Evolutionary conservation across 2,113 vertebrate species (phyloP).

Genomic region (Ondatra zibethicus): DNA sequence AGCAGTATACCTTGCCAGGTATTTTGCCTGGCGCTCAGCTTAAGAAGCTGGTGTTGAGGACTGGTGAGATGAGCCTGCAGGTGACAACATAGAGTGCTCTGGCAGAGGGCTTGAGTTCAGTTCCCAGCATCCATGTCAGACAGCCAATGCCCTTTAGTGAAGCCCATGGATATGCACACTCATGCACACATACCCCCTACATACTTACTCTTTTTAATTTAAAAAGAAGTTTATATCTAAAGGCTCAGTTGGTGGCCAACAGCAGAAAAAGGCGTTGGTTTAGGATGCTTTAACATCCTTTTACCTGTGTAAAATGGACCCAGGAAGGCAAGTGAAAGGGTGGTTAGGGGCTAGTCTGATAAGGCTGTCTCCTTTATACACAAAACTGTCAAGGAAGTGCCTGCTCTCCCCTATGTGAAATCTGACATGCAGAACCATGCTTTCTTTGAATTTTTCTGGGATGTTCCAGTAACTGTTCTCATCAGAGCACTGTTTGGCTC

Average conservation of each 20-base stretch:
- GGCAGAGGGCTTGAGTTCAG: neutral
- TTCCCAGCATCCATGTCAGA: neutral
- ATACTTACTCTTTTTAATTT: neutral
- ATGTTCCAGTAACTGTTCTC: slow-evolving; percentile 11
- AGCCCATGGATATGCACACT: neutral
- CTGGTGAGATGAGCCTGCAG: neutral
- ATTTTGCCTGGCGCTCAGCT: neutral
- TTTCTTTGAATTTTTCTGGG: neutral
- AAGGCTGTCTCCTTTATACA: neutral
- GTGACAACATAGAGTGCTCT: neutral
- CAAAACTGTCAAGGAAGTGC: neutral
- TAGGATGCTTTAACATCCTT: neutral
- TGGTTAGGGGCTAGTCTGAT: neutral
- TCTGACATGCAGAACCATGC: neutral
- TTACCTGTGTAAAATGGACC: neutral
- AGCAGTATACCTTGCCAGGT: neutral
- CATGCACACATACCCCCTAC: neutral
- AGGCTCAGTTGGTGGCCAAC: neutral
- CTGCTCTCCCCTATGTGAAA: neutral
- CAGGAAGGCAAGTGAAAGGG: neutral
- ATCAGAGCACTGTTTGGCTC: neutral
- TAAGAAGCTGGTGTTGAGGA: neutral
- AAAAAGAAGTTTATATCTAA: neutral
- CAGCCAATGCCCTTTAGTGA: neutral
- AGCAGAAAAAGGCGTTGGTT: neutral